phyloP scores from a whole-genome alignment of 1,140 invertebrate genomes.

The Diorhabda sublineata region DNA sequence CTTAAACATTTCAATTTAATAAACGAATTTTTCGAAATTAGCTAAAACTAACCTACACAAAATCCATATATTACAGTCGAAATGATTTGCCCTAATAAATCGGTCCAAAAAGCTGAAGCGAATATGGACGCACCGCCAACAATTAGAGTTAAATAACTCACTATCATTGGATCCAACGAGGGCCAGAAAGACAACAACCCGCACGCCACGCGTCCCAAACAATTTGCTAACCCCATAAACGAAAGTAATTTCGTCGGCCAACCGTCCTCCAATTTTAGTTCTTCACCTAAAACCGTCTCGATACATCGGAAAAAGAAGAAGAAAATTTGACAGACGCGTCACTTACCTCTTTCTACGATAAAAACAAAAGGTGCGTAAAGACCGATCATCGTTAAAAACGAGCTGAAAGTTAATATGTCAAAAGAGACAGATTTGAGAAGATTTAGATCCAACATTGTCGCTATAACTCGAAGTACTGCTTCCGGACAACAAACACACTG shows the following conservation, averaged over 20 bases:
- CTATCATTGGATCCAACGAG: constrained; percentile 26
- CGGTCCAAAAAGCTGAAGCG: constrained; percentile 26
- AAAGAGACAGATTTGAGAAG: constrained; percentile 84
- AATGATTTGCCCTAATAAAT: constrained; percentile 24
- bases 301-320: too few species aligned
- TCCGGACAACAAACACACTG: constrained; percentile 68
- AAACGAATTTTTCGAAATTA: neutral
- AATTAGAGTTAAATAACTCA: constrained; percentile 35
- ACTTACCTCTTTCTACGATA: constrained; percentile 56
- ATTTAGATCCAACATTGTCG: constrained; percentile 79
- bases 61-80: constrained; percentile 34
- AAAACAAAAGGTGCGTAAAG: constrained; percentile 94
- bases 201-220: constrained; percentile 78
- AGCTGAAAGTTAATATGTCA: constrained; percentile 75
- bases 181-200: constrained; percentile 46
- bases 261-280: constrained; percentile 46
- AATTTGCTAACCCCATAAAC: constrained; percentile 84
- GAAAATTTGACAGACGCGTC: too few species aligned
- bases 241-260: constrained; percentile 71
- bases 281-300: neutral
- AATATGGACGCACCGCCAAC: constrained; percentile 34
- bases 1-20: constrained; percentile 54
- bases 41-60: constrained; percentile 29
- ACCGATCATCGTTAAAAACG: constrained; percentile 85
- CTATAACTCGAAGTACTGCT: constrained; percentile 66